Percentiles rank a stretch among this genome's conserved stretches.
Conservation (phyloP, 2,113 vertebrate species). For the Crypturellus undulatus region DNA sequence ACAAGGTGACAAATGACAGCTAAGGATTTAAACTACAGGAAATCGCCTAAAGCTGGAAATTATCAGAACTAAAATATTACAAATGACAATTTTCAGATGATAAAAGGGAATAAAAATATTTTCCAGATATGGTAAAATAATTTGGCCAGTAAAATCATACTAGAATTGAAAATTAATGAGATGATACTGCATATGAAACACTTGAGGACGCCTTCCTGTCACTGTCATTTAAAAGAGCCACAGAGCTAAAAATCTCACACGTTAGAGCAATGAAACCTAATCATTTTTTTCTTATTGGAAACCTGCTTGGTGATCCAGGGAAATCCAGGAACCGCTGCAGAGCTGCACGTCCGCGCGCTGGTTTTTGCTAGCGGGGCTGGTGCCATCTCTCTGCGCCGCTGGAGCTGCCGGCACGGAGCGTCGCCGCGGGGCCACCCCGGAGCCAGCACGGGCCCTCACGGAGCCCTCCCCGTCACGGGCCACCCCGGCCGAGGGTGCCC, state of each 20-base stretch:
- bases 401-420: too few relatives aligned
- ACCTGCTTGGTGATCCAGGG: not conserved
- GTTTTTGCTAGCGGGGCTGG: not conserved
- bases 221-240: not conserved
- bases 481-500: too few relatives aligned
- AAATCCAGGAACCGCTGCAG: not conserved
- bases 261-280: not conserved
- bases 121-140: conserved; percentile 46
- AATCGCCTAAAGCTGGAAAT: conserved; percentile 27
- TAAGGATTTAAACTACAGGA: conserved; percentile 20
- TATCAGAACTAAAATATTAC: conserved; percentile 47
- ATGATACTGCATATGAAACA: conserved; percentile 1
- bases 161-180: not conserved
- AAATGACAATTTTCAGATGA: conserved; percentile 40
- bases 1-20: conserved; percentile 38
- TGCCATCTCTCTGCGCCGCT: not conserved
- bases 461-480: too few relatives aligned
- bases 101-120: conserved; percentile 42
- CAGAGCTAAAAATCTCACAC: conserved; percentile 19
- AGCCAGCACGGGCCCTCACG: too few relatives aligned
- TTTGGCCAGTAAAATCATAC: conserved; percentile 33
- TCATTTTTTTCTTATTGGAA: conserved; percentile 39
- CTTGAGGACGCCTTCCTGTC: not conserved
- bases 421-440: too few relatives aligned
- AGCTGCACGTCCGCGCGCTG: not conserved